Base-by-base conservation (phyloP, 2,888 invertebrate genomes). In the Parnassius glacialis region DNA sequence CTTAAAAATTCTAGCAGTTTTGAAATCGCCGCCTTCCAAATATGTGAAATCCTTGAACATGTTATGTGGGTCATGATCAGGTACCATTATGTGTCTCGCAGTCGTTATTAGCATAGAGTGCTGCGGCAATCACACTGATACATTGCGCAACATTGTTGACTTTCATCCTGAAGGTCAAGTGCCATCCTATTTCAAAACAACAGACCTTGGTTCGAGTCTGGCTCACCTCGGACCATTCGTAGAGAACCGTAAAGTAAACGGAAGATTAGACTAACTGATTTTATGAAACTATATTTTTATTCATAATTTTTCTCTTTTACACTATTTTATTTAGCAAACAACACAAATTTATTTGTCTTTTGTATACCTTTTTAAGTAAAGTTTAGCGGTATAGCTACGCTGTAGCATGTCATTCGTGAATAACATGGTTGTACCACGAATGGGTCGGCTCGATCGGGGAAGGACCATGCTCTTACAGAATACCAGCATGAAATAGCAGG, bases 91-190 rank as follows among this genome's bases (percentile, higher is more conserved):
- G 71, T 80, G 85, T 87, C 86, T 90, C 86, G 84, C 80, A 72
- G 79, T 80, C 80, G 82, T 80, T 86, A 90, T 90, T 90, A 90
- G 86, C 90, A 90, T 89, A 86, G 83, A 83, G 81, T 79, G 80
- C 77, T 76, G 79, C 80, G 80, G 74, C 81, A 81, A 81, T 70
- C 68, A 82, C 80, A 79, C 79, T 83, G 83, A 84, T 85, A 71
- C 74, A 79, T 90, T 91, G 86, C 87, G 87, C 85, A 90, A 88
- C 79, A 78, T 74, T 90, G 85, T 91, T 91, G 90, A 90, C 91
- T 90, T 91, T 91, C 91, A 89, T 90, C 89, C 90, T 84, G 89
- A 90, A 90, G 91, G 91, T 91, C 90, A 90, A 90, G 90, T 84
- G 79, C 87, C 90, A 90, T 91, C 90, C 90, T 91, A 91, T 90